Base-by-base conservation (phyloP, 1,140 invertebrate genomes). In the Macrobrachium rosenbergii region DNA sequence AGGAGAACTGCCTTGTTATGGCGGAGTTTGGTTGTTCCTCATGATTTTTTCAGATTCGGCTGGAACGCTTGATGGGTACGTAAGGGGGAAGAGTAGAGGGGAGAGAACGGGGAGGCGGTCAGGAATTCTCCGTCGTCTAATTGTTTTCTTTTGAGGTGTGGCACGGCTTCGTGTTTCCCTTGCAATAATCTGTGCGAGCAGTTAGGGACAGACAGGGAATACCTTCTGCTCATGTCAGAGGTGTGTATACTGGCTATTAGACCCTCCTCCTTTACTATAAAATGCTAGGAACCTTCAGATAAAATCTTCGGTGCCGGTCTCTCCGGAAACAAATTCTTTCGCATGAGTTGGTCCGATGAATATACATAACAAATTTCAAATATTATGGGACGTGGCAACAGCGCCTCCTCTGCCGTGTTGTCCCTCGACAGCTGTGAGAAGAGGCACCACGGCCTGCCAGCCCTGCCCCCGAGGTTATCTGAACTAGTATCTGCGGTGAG, bases 401-500 rank as follows among this genome's bases (percentile, higher is more conserved):
- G 28, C 80, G 63, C 72, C 73, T 60, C 52, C 73, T 59, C 14
- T 37, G n/a, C 67, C 67, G 67, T 37, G 37, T 16, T 37, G 37
- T 72, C 69, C 69, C 69, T 23, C 69, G 69, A 72, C 69, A 72
- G 69, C 69, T 72, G 69, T 72, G 69, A 72, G 69, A 72, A 28
- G 69, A 23, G 69, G 82, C 59, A 52, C 45, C 69, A 58, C 82
- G n/a, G 21, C 72, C n/a, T 52, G 19, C 59, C 60, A 67, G 21
- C 28, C 45, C 63, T 19, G 69, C 67, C 83, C 69, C 69, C 17
- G 78, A 87, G 85, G 85, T 87, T 87, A 87, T 87, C 85, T 87
- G 85, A 87, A 81, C 85, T 81, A 77, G 85, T 87, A 87, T 87
- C 85, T 87, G 85, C 85, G 85, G 77, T 82, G 78, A 87, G 85